phyloP scores from a whole-genome alignment of 2,888 invertebrate genomes.

The Parapristionchus giblindavisi region DNA sequence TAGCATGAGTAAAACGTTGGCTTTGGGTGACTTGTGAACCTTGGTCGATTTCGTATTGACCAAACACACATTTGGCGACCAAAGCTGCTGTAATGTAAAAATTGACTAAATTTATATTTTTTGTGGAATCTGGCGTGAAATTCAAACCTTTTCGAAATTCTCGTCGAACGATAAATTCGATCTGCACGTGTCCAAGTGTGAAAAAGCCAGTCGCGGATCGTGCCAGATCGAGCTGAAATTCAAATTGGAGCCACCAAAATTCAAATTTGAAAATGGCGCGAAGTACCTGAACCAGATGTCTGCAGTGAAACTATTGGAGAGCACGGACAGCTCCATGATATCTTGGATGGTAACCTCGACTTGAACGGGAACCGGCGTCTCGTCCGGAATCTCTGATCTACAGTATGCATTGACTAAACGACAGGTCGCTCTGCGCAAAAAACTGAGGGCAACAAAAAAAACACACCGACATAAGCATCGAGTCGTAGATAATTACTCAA shows the following conservation, averaged over 20 bases:
- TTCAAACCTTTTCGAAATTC: constrained; percentile 61
- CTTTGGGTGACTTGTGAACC: constrained; percentile 63
- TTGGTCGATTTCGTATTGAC: constrained; percentile 63
- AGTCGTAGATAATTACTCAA: too few species aligned
- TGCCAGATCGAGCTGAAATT: constrained; percentile 62
- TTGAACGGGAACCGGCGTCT: constrained; percentile 56
- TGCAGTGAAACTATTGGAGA: constrained; percentile 64
- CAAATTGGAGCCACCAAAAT: not conserved
- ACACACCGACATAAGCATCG: not conserved
- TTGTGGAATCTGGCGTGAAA: not conserved
- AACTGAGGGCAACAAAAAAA: not conserved
- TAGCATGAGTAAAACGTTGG: constrained; percentile 66
- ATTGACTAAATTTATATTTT: not conserved
- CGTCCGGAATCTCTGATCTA: constrained; percentile 45
- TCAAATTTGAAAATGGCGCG: not conserved
- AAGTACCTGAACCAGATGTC: constrained; percentile 66
- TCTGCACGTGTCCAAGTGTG: constrained; percentile 60
- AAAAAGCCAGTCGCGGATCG: constrained; percentile 61
- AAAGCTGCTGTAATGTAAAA: constrained; percentile 43
- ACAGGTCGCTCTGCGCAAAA: not conserved
- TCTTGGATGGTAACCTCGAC: constrained; percentile 67
- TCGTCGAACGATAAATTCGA: constrained; percentile 66
- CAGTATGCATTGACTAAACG: not conserved
- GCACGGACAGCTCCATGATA: constrained; percentile 64
- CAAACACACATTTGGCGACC: constrained; percentile 67